Percentiles rank a stretch among this genome's conserved stretches.
phyloP scores from a whole-genome alignment of 1,140 invertebrate genomes.

The Chionoecetes opilio region DNA sequence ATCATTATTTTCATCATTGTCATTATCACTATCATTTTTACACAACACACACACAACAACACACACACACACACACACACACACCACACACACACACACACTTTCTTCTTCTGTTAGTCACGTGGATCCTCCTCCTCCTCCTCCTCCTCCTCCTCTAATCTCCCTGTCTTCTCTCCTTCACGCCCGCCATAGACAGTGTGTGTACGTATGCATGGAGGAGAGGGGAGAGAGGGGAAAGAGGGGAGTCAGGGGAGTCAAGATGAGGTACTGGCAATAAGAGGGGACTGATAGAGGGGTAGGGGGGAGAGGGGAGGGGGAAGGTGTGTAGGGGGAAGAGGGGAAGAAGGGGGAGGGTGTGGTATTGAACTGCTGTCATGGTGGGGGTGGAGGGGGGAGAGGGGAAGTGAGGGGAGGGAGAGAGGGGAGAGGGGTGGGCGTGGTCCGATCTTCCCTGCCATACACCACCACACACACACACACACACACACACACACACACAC shows the following conservation, averaged over 20 bases:
- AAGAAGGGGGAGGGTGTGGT: conserved; percentile 67
- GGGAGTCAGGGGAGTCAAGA: neutral
- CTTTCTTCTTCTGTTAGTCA: too few relatives aligned
- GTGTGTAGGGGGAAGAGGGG: too few relatives aligned
- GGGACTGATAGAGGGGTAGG: neutral
- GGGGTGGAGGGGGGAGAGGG: neutral
- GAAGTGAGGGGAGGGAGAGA: neutral
- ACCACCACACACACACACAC: neutral
- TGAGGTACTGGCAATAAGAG: neutral
- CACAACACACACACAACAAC: too few relatives aligned
- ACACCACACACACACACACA: neutral
- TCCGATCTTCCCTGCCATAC: neutral
- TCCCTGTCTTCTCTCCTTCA: neutral
- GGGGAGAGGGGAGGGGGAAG: neutral
- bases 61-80: too few relatives aligned
- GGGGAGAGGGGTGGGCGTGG: conserved; percentile 39
- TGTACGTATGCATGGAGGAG: too few relatives aligned
- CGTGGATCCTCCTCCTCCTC: neutral
- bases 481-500: neutral
- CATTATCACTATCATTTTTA: neutral
- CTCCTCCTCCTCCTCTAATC: neutral
- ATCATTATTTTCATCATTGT: neutral
- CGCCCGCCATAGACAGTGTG: neutral
- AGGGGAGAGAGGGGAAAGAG: neutral
- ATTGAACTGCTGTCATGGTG: conserved; percentile 61